Percentiles rank a stretch among this genome's conserved stretches.
These are phyloP conservation scores for Hybos culiciformis DNA, from an alignment of 2,888 invertebrate species.

Conservation along the genomic window DNA sequence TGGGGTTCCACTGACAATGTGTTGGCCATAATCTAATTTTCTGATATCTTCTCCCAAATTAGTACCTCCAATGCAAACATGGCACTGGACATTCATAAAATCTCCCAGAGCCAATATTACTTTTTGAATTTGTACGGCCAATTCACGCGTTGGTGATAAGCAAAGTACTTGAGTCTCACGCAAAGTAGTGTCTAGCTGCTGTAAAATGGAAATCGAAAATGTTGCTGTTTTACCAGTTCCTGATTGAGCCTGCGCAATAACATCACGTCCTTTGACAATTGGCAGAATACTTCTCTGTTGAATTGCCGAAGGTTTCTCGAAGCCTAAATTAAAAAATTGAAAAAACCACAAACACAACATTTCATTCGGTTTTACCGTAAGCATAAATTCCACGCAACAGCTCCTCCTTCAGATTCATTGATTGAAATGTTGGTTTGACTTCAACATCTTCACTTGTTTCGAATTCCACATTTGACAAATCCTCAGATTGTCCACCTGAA, in stretches of 20 bases:
- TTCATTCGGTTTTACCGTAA: constrained; percentile 55
- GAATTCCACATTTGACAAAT: constrained; percentile 94
- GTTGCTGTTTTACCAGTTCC: constrained; percentile 98
- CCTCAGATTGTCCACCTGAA: too few species aligned
- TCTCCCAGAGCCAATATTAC: constrained; percentile 74
- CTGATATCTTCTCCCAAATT: constrained; percentile 97
- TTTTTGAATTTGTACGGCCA: constrained; percentile 97
- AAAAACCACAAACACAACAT: neutral
- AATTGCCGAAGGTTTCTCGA: constrained; percentile 97
- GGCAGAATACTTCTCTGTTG: constrained; percentile 95
- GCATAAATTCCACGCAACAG: constrained; percentile 93
- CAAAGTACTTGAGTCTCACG: constrained; percentile 89
- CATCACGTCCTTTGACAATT: constrained; percentile 92
- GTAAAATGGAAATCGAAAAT: constrained; percentile 91
- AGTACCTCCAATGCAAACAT: constrained; percentile 98
- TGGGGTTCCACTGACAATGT: constrained; percentile 97
- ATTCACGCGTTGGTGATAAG: constrained; percentile 90
- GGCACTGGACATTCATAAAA: constrained; percentile 98
- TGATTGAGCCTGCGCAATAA: constrained; percentile 97
- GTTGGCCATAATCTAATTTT: constrained; percentile 96
- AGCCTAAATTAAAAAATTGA: constrained; percentile 49
- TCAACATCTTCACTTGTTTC: constrained; percentile 99
- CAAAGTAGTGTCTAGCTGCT: constrained; percentile 80
- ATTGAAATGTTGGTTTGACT: constrained; percentile 92
- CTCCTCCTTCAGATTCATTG: constrained; percentile 88